These are phyloP conservation scores for Maniola jurtina DNA, from an alignment of 1,140 invertebrate species.

Conservation along the genomic window DNA sequence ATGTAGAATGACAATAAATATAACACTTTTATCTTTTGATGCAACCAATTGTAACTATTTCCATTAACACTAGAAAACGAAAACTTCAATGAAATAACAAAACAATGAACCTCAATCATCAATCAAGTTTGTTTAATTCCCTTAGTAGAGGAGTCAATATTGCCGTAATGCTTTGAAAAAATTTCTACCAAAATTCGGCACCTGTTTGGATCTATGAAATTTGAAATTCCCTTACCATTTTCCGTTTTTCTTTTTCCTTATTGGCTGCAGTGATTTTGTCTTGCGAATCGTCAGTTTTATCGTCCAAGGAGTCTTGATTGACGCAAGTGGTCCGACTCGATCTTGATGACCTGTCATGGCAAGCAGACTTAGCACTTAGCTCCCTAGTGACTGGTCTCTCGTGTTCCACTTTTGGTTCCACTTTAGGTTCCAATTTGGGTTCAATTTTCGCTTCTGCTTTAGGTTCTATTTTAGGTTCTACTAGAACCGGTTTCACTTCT, in stretches of 20 bases:
- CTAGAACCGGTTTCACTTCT: conserved; percentile 28
- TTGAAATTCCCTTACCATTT: conserved; percentile 66
- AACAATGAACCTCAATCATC: too few species aligned
- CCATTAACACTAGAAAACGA: too few species aligned
- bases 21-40: too few species aligned
- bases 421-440: conserved; percentile 38
- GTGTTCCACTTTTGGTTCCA: conserved; percentile 46
- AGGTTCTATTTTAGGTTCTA: conserved; percentile 39
- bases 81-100: too few species aligned
- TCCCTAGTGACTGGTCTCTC: conserved; percentile 54
- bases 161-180: too few species aligned
- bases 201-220: too few species aligned
- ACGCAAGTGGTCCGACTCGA: conserved; percentile 64
- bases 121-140: too few species aligned
- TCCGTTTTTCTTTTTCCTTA: conserved; percentile 75
- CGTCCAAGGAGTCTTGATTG: conserved; percentile 62
- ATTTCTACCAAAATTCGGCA: too few species aligned
- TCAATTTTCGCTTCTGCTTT: conserved; percentile 35
- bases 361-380: conserved; percentile 64
- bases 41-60: too few species aligned
- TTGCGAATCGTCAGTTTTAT: conserved; percentile 77
- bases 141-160: too few species aligned
- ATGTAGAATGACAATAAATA: too few species aligned
- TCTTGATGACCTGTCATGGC: conserved; percentile 65
- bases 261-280: conserved; percentile 74